Conservation (phyloP, 2,888 invertebrate species). For the Bombyx huttoni region DNA sequence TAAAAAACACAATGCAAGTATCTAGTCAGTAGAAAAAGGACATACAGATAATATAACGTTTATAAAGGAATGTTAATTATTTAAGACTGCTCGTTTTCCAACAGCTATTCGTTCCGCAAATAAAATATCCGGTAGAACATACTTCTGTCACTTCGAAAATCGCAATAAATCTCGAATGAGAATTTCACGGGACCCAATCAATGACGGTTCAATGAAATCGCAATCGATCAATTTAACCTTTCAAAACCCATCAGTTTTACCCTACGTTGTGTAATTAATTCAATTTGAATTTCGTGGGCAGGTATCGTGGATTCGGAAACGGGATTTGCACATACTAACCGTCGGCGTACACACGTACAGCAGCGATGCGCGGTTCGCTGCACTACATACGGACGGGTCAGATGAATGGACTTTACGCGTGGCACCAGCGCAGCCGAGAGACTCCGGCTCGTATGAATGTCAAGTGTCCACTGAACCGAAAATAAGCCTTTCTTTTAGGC, state of each 20-base stretch:
- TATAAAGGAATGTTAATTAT: no score
- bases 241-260: conserved; percentile 1
- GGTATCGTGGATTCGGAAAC: conserved; percentile 92
- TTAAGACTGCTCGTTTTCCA: no score
- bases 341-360: conserved; percentile 78
- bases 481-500: conserved; percentile 82
- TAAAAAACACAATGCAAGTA: no score
- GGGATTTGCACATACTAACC: conserved; percentile 82
- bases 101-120: no score
- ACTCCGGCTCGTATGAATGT: conserved; percentile 92
- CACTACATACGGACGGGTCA: conserved; percentile 75
- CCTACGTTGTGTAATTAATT: not conserved
- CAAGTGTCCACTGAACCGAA: conserved; percentile 95
- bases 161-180: not conserved
- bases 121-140: no score
- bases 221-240: conserved; percentile 1
- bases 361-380: conserved; percentile 77
- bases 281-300: conserved; percentile 33
- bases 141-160: no score
- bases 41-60: no score
- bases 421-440: conserved; percentile 78
- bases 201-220: not conserved
- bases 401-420: conserved; percentile 75
- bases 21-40: no score
- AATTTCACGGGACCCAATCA: not conserved